A percentile compares a stretch with the other conserved stretches of the same genome.
Conservation (phyloP, 2,113 vertebrate species). For the Oncorhynchus nerka region DNA sequence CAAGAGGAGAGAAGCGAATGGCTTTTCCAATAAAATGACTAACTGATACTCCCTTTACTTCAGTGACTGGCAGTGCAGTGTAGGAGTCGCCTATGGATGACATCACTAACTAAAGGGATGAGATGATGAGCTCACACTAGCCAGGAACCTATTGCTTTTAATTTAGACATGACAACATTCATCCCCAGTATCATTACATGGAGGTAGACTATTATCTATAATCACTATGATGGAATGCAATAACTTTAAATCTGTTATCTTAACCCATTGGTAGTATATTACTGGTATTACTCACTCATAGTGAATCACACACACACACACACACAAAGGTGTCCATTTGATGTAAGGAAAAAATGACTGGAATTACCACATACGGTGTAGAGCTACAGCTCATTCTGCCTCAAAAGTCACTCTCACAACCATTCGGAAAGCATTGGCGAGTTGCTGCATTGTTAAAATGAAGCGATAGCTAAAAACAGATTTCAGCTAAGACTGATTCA, state of each 20-base stretch:
- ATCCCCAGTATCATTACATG: neutral
- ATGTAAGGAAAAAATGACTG: neutral
- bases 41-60: too few species aligned
- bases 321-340: neutral
- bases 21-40: too few species aligned
- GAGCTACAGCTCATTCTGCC: neutral
- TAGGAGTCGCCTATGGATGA: neutral
- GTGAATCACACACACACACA: neutral
- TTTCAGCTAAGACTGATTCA: too few species aligned
- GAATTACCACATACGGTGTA: neutral
- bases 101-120: neutral
- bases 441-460: neutral
- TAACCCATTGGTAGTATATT: neutral
- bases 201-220: neutral
- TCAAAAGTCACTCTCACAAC: neutral
- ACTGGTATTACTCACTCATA: neutral
- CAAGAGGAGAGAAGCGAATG: too few species aligned
- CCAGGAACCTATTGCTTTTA: neutral
- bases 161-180: neutral
- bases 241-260: neutral
- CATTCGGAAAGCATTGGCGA: neutral
- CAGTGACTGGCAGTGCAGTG: too few species aligned
- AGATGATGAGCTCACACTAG: neutral
- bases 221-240: neutral
- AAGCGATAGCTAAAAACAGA: too few species aligned